Base-by-base conservation (phyloP, 2,797 vertebrate species). In the Aplochiton taeniatus region DNA sequence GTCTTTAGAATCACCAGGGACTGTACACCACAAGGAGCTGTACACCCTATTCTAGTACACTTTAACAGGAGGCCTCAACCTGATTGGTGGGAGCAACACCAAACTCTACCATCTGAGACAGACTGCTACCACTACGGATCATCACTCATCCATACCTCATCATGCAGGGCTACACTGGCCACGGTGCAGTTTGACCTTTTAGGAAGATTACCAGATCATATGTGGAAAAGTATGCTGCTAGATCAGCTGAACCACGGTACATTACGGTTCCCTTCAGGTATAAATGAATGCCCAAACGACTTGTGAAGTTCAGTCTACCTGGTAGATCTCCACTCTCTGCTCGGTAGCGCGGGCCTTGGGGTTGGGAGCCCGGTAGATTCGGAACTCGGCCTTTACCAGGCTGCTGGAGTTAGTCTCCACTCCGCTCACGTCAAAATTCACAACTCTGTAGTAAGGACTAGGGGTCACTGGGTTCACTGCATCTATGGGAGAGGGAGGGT, bases 281-380 rank as follows among this genome's bases (percentile, higher is more conserved):
- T 2, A 11, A 54, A 18, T 54, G 11, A 48, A 10, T 9, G 13
- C 3, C 9, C 13, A 48, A 48, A 14, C 9, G 46, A 3, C 46
- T 11, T 14, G 13, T 10, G 13, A 48, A 11, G 46, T 14, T 48
- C 46, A 60, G 64, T 43, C 71, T 73, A 94, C 93, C 92, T 94
- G 93, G 70, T 90, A 93, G 69, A 94, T 81, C 85, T 94, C 93
- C 74, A 94, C 90, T 60, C 93, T 90, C 87, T 94, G 93, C 81
- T 94, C 93, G 0, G 89, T 79, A 50, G 90, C 87, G 58, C 82
- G 84, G 52, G 92, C 91, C 61, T 81, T 87, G 52, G 91, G 88
- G 85, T 94, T 93, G 20, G 91, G 91, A 69, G 90, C 89, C 74
- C 92, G 88, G 78, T 90, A 93, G 83, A 94, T 92, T 79, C 93